Percentiles rank a stretch among this genome's conserved stretches.
phyloP scores from a whole-genome alignment of 2,797 vertebrate genomes.

The Pseudochaenichthys georgianus region DNA sequence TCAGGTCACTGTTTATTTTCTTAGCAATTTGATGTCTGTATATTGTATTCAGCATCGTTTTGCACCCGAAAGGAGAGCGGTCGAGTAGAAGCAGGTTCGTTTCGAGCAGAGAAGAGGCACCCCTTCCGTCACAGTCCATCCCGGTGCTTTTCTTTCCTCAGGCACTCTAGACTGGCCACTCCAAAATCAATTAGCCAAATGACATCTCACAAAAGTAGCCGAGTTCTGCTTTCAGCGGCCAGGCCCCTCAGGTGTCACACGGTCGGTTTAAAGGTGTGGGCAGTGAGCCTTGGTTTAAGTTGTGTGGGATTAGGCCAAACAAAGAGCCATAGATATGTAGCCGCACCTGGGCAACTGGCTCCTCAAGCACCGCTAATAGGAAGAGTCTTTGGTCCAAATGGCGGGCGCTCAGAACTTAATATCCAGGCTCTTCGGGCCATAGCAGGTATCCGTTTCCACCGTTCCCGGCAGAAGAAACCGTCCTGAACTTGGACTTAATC shows the following conservation, averaged over 20 bases:
- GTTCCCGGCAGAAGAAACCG: constrained; percentile 59
- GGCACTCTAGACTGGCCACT: constrained; percentile 80
- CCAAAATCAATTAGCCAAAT: constrained; percentile 88
- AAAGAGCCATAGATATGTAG: constrained; percentile 82
- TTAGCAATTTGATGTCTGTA: constrained; percentile 45
- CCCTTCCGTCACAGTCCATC: constrained; percentile 50
- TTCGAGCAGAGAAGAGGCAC: constrained; percentile 37
- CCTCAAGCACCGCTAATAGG: constrained; percentile 75
- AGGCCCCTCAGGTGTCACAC: constrained; percentile 80
- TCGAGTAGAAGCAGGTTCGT: constrained; percentile 44
- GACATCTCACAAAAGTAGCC: constrained; percentile 84
- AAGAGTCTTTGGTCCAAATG: constrained; percentile 78
- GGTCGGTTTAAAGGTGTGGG: constrained; percentile 72
- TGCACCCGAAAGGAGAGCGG: constrained; percentile 40
- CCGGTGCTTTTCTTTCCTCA: constrained; percentile 17
- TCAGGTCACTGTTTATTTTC: constrained; percentile 68
- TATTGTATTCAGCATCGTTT: constrained; percentile 46
- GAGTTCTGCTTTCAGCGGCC: constrained; percentile 77
- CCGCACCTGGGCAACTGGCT: constrained; percentile 81
- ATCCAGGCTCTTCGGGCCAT: constrained; percentile 71
- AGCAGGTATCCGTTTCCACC: constrained; percentile 78
- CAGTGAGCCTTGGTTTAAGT: constrained; percentile 68
- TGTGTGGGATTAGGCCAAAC: constrained; percentile 84
- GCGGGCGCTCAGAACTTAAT: constrained; percentile 85
- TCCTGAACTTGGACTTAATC: constrained; percentile 67